Conservation (phyloP, 2,797 vertebrate genomes). For the Melopsittacus undulatus region DNA sequence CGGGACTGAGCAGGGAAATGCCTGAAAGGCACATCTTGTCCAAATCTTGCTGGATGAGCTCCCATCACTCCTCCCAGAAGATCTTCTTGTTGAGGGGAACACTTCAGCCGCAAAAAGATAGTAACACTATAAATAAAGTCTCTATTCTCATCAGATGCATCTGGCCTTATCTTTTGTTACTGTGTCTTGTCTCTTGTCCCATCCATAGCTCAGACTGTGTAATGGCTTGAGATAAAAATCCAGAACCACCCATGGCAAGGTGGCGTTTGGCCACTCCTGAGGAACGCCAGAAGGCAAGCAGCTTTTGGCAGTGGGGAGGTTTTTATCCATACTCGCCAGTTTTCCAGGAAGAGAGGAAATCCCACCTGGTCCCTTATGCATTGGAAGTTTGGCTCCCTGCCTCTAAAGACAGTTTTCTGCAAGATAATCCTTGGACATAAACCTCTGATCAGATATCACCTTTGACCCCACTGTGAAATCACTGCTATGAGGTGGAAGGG, state of each 20-base stretch:
- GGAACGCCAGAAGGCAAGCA: background rate
- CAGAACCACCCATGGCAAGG: background rate
- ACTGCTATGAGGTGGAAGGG: background rate
- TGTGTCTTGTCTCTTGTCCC: background rate
- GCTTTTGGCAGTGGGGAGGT: background rate
- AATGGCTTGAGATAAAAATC: background rate
- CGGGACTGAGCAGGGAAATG: constrained; percentile 3
- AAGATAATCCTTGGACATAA: background rate
- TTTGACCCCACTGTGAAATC: background rate
- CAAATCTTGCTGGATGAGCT: background rate
- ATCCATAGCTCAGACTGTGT: background rate
- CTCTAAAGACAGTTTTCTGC: background rate
- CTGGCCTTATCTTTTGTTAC: background rate
- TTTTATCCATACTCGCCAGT: background rate
- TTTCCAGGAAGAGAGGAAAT: background rate
- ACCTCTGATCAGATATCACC: background rate
- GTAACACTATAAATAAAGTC: constrained; percentile 13
- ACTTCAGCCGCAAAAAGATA: background rate
- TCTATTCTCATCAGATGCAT: background rate
- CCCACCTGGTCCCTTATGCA: background rate
- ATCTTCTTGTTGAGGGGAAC: background rate
- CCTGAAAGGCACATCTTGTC: background rate
- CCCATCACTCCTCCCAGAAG: background rate
- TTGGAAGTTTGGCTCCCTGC: background rate
- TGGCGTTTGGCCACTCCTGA: background rate